A percentile compares a stretch with the other conserved stretches of the same genome.
Conservation (phyloP, 1,140 invertebrate species). For the Lordiphosa stackelbergi region DNA sequence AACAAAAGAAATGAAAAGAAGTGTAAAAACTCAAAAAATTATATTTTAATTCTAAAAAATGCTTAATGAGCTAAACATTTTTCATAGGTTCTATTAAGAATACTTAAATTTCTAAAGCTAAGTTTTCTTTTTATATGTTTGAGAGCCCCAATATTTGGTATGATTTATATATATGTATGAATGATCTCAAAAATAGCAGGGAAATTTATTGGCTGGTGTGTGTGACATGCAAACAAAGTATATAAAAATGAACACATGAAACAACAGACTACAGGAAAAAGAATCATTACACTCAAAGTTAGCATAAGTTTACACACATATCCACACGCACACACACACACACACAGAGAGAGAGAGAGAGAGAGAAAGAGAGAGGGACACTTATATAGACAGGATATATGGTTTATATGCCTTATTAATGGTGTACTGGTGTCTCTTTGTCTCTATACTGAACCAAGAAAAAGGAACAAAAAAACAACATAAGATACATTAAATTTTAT, state of each 20-base stretch:
- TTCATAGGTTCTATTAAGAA: too few species aligned
- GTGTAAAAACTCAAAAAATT: too few species aligned
- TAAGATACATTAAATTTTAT: conserved; percentile 67
- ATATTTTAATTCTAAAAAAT: conserved; percentile 3
- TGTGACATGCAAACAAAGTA: conserved; percentile 49
- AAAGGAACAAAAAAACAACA: conserved; percentile 30
- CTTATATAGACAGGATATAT: conserved; percentile 20
- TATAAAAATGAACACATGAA: conserved; percentile 4
- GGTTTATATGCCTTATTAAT: conserved; percentile 21
- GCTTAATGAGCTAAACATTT: conserved; percentile 23
- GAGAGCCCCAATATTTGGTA: background rate
- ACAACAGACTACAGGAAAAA: conserved; percentile 56
- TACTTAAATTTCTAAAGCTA: too few species aligned
- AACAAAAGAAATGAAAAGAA: too few species aligned
- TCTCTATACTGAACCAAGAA: conserved; percentile 26
- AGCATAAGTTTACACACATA: conserved; percentile 41
- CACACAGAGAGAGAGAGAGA: conserved; percentile 18
- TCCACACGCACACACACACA: conserved; percentile 22
- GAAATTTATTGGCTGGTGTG: conserved; percentile 11
- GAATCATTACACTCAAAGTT: conserved; percentile 46
- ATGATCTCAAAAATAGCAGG: background rate
- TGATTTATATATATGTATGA: background rate
- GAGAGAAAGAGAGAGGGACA: conserved; percentile 22
- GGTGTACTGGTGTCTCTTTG: conserved; percentile 43
- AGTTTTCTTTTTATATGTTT: too few species aligned